Evolutionary conservation across 2,888 invertebrate species (phyloP), one percentile per base, ranked within the genome.

Genomic region (Platycnemis pennipes): DNA sequence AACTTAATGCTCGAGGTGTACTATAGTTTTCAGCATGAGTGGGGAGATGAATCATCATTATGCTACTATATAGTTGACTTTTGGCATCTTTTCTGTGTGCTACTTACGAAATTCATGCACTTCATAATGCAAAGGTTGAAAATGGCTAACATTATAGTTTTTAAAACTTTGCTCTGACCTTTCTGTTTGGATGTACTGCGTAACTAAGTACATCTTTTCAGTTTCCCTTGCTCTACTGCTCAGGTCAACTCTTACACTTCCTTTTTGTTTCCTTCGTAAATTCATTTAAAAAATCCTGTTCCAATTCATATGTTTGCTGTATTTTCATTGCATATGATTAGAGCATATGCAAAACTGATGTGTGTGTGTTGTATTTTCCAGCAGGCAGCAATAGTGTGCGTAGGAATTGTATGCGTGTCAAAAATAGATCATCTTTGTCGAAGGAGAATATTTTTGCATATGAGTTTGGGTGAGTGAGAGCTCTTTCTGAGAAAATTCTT

Each of bases 391-490:
- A 77, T 77, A 37, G 31, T 77, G 13, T n/a, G n/a, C n/a, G n/a
- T 77, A 77, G 37, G 31, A 77, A 37, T 77, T 77, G 0, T 16
- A n/a, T 77, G 37, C 37, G 77, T 37, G 31, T 77, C 77, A 77
- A 77, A 31, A 77, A n/a, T 63, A 26, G 63, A 7, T 63, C n/a
- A 63, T 63, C 26, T n/a, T 77, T 37, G 37, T 77, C 31, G 37
- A 77, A 77, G 77, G 37, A 37, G 77, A 77, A 77, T 77, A 77
- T 77, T 77, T 77, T 77, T 37, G 37, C 37, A 37, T 77, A 77
- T 31, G 31, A 77, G n/a, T 77, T 77, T 37, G 77, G 13, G n/a
- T 77, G 77, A 77, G 77, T 77, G 77, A 31, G 77, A 31, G 77
- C 77, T 77, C 31, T 77, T 77, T 77, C 77, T 31, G 37, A 37